Evolutionary conservation across 2,113 vertebrate species (phyloP).

Genomic region (Stigmatopora nigra): DNA sequence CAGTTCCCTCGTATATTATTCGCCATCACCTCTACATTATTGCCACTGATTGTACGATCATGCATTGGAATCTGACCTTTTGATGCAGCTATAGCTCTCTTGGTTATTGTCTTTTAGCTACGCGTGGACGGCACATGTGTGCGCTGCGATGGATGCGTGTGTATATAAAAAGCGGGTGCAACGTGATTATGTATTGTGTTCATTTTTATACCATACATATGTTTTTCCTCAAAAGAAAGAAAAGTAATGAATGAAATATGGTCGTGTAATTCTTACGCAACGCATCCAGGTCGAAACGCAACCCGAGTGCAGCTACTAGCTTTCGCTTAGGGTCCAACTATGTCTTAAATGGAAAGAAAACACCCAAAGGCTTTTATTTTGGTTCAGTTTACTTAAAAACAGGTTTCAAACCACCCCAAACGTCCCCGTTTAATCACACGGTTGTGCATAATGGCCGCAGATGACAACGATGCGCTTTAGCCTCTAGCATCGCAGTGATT

Average conservation of each 20-base stretch:
- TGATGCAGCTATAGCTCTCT: neutral
- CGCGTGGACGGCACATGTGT: neutral
- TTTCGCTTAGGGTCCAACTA: neutral
- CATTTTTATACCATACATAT: neutral
- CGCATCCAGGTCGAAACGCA: neutral
- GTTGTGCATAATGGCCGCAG: neutral
- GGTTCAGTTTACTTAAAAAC: neutral
- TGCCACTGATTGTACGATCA: neutral
- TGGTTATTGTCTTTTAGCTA: neutral
- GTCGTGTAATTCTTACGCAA: constrained; percentile 1
- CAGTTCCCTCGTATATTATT: constrained; percentile 5
- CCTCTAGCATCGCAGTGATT: neutral
- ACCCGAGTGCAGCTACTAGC: neutral
- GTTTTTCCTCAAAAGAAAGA: neutral
- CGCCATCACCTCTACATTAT: neutral
- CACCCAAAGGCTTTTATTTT: neutral
- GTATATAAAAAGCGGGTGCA: neutral
- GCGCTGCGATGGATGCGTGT: neutral
- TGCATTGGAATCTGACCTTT: neutral
- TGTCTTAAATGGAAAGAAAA: neutral
- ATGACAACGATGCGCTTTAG: neutral
- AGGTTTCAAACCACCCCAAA: neutral
- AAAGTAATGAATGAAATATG: neutral
- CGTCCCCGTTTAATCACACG: neutral
- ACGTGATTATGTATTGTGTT: neutral